Evolutionary conservation across 2,888 invertebrate species (phyloP), one percentile per base, ranked within the genome.

Genomic region (Serripes groenlandicus): DNA sequence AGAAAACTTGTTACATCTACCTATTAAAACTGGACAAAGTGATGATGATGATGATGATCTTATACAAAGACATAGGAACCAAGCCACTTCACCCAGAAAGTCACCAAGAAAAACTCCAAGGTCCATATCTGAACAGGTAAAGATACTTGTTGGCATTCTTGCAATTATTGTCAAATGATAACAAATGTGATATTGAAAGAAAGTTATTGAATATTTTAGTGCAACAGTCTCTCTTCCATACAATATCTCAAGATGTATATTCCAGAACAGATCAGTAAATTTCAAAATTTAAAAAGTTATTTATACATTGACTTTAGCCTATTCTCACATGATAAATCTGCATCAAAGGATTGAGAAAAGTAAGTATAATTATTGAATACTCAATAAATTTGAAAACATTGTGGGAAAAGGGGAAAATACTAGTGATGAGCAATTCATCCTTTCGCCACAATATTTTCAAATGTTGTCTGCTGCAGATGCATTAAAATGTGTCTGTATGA

Each of bases 1-100:
- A 37, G 85, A 88, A 30, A 75, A 88, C 30, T 78, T 89, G 37
- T 71, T 90, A 21, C 81, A 85, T 23, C 75, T 88, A 2, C 58
- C 85, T 62, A 62, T 87, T 5, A 60, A 28, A 30, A 18, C 30
- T 11, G 60, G 34, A 11, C 73, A 83, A 21, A 30, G 35, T 5
- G 70, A 68, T 52, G 56, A 73, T 49, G 75, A 79, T 28, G 80
- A 81, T 60, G 83, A 84, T 28, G 49, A 70, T n/a, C 26, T 64
- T 68, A 77, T 72, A 42, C 70, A 71, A 15, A 71, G 75, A 58
- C 70, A 71, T 34, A 69, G 66, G 18, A 77, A 69, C 58, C 73
- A 81, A 58, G 68, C 66, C 11, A 52, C 49, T 7, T 80, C 78
- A 15, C 83, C 83, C 49, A 62, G 78, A 30, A 80, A 77, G 62